Evolutionary conservation across 2,113 vertebrate genomes (phyloP).

Genomic region (Pogonocichla stellata): DNA sequence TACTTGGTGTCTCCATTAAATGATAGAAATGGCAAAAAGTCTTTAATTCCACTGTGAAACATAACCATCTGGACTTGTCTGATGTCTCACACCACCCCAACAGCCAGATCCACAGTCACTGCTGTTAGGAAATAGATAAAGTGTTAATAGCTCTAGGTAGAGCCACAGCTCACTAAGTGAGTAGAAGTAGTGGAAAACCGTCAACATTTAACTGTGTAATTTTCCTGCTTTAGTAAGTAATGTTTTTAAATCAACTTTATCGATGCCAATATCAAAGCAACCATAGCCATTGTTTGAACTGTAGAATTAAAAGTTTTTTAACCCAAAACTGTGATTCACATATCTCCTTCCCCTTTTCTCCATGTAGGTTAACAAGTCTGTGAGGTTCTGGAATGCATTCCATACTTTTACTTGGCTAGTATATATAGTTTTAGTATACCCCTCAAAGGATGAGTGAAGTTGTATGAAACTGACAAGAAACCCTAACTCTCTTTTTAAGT

Average conservation of each 20-base stretch:
- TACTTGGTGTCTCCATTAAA: background rate
- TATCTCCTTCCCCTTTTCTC: background rate
- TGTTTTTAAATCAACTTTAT: background rate
- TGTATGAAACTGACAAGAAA: background rate
- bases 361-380: background rate
- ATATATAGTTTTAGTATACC: background rate
- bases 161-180: background rate
- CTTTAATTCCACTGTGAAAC: background rate
- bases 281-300: background rate
- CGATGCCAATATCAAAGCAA: background rate
- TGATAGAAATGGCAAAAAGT: background rate
- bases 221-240: background rate
- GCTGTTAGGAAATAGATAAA: background rate
- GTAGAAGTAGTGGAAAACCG: background rate
- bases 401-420: background rate
- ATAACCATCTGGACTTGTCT: background rate
- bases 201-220: background rate
- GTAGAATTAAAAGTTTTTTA: background rate
- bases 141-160: background rate
- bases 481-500: background rate
- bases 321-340: background rate
- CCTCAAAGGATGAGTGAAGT: background rate
- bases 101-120: background rate
- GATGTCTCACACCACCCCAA: accelerated
- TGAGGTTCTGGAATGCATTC: background rate